phyloP scores from a whole-genome alignment of 1,140 invertebrate species.

The Zaprionus kolodkinae region DNA sequence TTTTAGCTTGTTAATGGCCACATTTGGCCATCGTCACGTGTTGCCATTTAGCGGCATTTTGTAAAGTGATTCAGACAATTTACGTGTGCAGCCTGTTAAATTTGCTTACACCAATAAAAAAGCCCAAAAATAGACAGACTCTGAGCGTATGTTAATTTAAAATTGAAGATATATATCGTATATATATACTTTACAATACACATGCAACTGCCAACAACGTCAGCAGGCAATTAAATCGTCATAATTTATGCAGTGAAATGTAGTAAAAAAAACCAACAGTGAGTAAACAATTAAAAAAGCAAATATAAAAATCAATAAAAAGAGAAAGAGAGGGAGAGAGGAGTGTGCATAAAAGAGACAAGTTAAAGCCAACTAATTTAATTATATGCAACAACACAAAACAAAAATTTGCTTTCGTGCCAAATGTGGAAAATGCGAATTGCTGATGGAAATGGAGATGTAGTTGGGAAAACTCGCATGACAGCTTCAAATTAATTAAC shows the following conservation, averaged over 20 bases:
- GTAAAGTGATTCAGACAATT: slow-evolving; percentile 45
- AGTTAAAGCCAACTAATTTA: slow-evolving; percentile 45
- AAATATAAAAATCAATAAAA: slow-evolving; percentile 24
- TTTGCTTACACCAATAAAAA: slow-evolving; percentile 23
- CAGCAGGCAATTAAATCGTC: slow-evolving; percentile 47
- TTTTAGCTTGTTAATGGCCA: slow-evolving; percentile 33
- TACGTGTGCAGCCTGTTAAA: slow-evolving; percentile 55
- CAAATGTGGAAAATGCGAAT: slow-evolving; percentile 14
- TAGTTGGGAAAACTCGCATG: slow-evolving; percentile 65
- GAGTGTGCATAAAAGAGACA: slow-evolving; percentile 50
- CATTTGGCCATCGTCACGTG: slow-evolving; percentile 61
- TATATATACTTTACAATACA: neutral
- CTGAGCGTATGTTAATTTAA: neutral
- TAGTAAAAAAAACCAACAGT: neutral
- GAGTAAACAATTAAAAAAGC: slow-evolving; percentile 29
- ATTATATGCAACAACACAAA: slow-evolving; percentile 50
- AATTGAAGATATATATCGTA: neutral
- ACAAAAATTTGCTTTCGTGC: slow-evolving; percentile 1
- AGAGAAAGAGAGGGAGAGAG: slow-evolving; percentile 12
- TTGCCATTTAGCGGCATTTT: slow-evolving; percentile 53
- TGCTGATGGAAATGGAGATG: slow-evolving; percentile 42
- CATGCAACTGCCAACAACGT: slow-evolving; percentile 29
- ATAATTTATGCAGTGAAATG: slow-evolving; percentile 50
- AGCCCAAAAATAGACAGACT: neutral
- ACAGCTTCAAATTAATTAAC: slow-evolving; percentile 78